These are phyloP conservation scores for Drosophila rubida DNA, from an alignment of 2,888 invertebrate genomes.

Conservation along the genomic window DNA sequence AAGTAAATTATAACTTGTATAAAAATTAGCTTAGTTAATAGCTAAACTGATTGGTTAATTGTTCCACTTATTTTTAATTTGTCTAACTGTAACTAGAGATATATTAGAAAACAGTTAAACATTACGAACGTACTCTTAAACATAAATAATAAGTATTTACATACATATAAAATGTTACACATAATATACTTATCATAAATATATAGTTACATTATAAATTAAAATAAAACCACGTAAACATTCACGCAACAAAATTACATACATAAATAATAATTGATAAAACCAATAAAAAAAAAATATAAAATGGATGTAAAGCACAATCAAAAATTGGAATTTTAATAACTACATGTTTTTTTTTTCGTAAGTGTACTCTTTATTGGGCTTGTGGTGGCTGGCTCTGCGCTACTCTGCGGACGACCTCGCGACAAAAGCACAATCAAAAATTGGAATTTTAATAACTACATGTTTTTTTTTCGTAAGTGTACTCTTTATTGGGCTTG, in stretches of 20 bases:
- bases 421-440: too few relatives aligned
- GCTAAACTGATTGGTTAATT: constrained; percentile 50
- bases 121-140: constrained; percentile 21
- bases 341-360: too few relatives aligned
- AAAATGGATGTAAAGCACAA: not conserved
- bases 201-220: constrained; percentile 34
- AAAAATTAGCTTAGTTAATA: constrained; percentile 31
- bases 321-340: too few relatives aligned
- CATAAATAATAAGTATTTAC: constrained; percentile 31
- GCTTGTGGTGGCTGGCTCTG: too few relatives aligned
- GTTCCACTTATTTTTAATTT: constrained; percentile 47
- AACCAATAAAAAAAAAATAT: not conserved
- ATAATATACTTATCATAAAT: constrained; percentile 31
- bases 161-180: constrained; percentile 46
- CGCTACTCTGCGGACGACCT: too few relatives aligned
- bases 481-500: too few relatives aligned
- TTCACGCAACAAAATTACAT: constrained; percentile 20
- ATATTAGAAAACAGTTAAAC: constrained; percentile 27
- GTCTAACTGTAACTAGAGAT: constrained; percentile 36
- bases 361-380: too few relatives aligned
- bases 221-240: constrained; percentile 11
- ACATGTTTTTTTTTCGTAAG: too few relatives aligned
- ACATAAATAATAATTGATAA: not conserved
- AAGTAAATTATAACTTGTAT: constrained; percentile 12
- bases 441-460: too few relatives aligned